Base-by-base conservation (phyloP, 1,140 invertebrate species). In the Steinernema feltiae region DNA sequence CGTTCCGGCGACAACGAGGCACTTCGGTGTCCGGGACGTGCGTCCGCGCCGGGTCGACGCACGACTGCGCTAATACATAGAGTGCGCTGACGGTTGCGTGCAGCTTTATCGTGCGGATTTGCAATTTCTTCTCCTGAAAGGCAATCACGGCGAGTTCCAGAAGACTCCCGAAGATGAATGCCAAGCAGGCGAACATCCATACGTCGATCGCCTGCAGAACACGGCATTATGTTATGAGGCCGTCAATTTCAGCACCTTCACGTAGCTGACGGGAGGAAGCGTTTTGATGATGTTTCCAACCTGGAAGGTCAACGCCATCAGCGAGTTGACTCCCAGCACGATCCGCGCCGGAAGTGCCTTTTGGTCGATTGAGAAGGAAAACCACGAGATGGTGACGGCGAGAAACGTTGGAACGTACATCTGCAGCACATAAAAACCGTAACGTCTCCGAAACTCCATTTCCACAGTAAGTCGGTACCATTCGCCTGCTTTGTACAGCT, bases 161-260 rank as follows among this genome's bases (percentile, higher is more conserved):
- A 1, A 85, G 71, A 0, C 85, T 84, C 15, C 82, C 85, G 70
- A 85, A 85, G 48, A 85, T 86, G 69, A 85, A 85, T 1, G 78
- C 79, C n/a, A 84, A 78, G 70, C 85, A 85, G 17, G 83, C 81
- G 73, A 83, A 81, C 84, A 85, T 86, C 70, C 85, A 85, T n/a
- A 80, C 74, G 69, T 86, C 83, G 35, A 83, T 85, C 31, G 77
- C 81, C 82, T 83, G 21, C 72, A n/a, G n/a, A n/a, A n/a, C n/a
- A n/a, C n/a, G n/a, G n/a, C n/a, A n/a, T n/a, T n/a, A n/a, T n/a
- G n/a, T n/a, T n/a, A n/a, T n/a, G n/a, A n/a, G n/a, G n/a, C n/a
- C n/a, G n/a, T n/a, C n/a, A n/a, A n/a, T n/a, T n/a, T n/a, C n/a
- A n/a, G n/a, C n/a, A 81, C 83, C 75, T 85, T 85, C 15, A 85